These are phyloP conservation scores for Scartelaos histophorus DNA, from an alignment of 2,113 vertebrate species.

Conservation along the genomic window DNA sequence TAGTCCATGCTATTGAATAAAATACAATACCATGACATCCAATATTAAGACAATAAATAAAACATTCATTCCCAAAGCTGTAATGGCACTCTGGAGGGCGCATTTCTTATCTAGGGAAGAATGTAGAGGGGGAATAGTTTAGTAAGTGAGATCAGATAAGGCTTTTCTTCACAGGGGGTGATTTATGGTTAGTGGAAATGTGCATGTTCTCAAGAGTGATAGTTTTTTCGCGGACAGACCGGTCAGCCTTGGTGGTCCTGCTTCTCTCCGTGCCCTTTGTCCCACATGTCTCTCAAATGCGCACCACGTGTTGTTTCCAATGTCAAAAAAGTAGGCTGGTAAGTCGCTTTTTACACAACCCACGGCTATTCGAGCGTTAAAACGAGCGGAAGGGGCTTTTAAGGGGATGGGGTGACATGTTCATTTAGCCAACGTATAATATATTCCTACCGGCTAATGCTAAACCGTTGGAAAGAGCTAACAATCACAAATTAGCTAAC, in stretches of 20 bases:
- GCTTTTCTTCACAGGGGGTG: background rate
- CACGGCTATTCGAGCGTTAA: background rate
- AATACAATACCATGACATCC: background rate
- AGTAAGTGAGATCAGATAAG: slow-evolving; percentile 28
- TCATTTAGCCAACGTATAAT: background rate
- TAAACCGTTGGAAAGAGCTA: background rate
- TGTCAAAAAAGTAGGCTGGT: slow-evolving; percentile 51
- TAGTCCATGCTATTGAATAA: background rate
- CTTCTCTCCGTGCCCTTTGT: slow-evolving; percentile 73
- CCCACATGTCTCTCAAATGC: slow-evolving; percentile 71
- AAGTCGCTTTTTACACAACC: slow-evolving; percentile 8
- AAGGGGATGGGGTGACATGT: background rate
- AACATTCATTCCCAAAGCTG: background rate
- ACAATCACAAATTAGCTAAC: background rate
- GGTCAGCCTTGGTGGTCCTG: slow-evolving; percentile 58
- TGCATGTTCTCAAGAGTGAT: slow-evolving; percentile 16
- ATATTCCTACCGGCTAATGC: background rate
- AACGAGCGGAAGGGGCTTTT: slow-evolving; percentile 1
- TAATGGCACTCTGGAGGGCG: background rate
- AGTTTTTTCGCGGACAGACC: slow-evolving; percentile 33
- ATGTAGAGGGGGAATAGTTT: slow-evolving; percentile 2
- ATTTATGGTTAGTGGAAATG: slow-evolving; percentile 42
- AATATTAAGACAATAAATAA: background rate
- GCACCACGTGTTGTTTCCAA: slow-evolving; percentile 77
- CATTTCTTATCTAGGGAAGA: slow-evolving; percentile 14